Base-by-base conservation (phyloP, 2,797 vertebrate species). In the Hoplostethus atlanticus region DNA sequence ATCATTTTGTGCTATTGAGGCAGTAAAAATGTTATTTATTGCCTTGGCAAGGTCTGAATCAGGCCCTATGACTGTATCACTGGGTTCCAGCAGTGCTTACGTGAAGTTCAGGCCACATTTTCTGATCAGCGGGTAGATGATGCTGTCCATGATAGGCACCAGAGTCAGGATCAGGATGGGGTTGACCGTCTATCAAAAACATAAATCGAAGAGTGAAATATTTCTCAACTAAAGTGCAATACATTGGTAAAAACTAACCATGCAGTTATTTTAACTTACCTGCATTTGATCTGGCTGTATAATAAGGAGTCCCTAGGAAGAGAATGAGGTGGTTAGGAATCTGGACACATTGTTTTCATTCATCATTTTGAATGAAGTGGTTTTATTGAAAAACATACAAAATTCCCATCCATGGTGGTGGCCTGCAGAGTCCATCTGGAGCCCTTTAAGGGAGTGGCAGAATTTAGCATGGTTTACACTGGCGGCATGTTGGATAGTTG, bases 231-330 rank as follows among this genome's bases (percentile, higher is more conserved):
- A 61, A 86, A 84, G 8, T 4, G 5, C 21, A 68, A 10, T 38
- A n/a, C 1, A 44, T 50, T 3, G 30, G 28, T 28, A 16, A 5
- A 42, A 56, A 1, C 0, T 5, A 2, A 62, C 0, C 0, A 25
- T 40, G 0, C 28, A 46, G 34, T 11, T 12, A 2, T 11, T 47
- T 64, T 17, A 74, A 66, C 70, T 72, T 88, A 99, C 98, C 95
- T 98, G 98, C 97, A 99, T 99, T 87, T 99, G 98, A 80, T 99
- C 98, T 0, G 98, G 98, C 86, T 98, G 96, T 73, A 99, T 86
- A 36, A 95, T 80, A 17, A 98, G 11, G 2, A 8, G 0, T 51
- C 96, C 97, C 97, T 99, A 90, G 51, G 85, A 17, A 81, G 17
- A 79, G 38, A 59, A 38, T 42, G 64, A 67, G 0, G 0, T 21